These are phyloP conservation scores for Iguana delicatissima DNA, from an alignment of 2,797 vertebrate species.

Conservation along the genomic window DNA sequence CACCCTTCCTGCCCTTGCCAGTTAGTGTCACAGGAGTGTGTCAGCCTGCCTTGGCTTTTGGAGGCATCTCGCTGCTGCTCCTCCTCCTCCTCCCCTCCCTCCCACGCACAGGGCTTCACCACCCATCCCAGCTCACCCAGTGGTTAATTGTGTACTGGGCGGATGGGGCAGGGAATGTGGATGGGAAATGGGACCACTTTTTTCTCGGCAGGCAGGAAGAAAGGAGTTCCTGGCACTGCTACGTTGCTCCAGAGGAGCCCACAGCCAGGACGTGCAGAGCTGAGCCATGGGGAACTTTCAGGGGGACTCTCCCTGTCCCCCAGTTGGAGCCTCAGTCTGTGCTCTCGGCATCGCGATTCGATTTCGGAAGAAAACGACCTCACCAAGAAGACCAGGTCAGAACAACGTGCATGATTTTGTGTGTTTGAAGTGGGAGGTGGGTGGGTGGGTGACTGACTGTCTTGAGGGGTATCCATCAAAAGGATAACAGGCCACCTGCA, in stretches of 20 bases:
- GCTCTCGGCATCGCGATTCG: neutral
- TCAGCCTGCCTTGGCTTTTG: neutral
- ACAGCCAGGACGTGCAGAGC: neutral
- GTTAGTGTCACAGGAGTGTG: neutral
- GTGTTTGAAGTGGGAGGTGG: neutral
- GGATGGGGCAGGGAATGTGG: neutral
- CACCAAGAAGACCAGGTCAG: neutral
- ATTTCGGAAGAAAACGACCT: neutral
- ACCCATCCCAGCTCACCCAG: neutral
- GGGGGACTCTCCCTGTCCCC: neutral
- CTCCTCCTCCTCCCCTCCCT: neutral
- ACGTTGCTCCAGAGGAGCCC: neutral
- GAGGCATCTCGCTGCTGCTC: neutral
- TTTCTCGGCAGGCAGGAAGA: constrained; percentile 21
- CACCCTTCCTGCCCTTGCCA: neutral
- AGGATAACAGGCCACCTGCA: neutral
- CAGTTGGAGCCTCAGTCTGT: neutral
- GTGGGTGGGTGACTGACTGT: neutral
- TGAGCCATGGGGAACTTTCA: constrained; percentile 12
- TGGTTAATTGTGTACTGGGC: neutral
- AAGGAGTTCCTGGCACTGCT: constrained; percentile 1
- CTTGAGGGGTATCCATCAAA: neutral
- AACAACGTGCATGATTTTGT: too few relatives aligned
- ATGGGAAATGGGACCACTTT: neutral
- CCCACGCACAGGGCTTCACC: neutral